A percentile compares a stretch with the other conserved stretches of the same genome.
Evolutionary conservation across 1,140 invertebrate species (phyloP).

Genomic region (Steinernema khuongi): DNA sequence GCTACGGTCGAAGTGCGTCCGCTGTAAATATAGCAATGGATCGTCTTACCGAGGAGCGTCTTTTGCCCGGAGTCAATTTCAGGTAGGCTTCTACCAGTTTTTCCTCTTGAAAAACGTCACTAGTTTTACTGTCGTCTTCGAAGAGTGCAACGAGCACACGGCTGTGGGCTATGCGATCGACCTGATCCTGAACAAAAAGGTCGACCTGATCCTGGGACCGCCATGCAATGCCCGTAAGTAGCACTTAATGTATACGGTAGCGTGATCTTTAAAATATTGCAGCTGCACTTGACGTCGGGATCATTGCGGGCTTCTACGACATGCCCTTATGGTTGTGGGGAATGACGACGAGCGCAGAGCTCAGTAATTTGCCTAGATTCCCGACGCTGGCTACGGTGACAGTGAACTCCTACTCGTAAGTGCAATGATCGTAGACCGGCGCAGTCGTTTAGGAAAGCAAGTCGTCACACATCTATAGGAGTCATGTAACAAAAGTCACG

Average conservation of each 20-base stretch:
- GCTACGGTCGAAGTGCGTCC: constrained; percentile 2
- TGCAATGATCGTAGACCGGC: not conserved
- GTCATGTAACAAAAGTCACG: no score
- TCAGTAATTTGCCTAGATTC: not conserved
- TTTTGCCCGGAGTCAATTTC: constrained; percentile 17
- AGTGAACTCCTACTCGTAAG: not conserved
- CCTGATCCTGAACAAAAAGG: constrained; percentile 32
- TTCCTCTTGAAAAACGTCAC: not conserved
- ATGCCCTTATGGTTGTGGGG: constrained; percentile 5
- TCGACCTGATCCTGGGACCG: constrained; percentile 34
- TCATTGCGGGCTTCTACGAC: not conserved
- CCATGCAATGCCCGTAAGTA: constrained; percentile 28
- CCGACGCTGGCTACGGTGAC: not conserved
- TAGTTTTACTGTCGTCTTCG: constrained; percentile 37
- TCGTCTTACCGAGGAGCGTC: not conserved
- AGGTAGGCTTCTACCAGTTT: constrained; percentile 20
- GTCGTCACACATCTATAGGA: no score
- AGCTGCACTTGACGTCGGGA: not conserved
- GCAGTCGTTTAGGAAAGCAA: constrained; percentile 25
- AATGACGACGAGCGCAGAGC: not conserved
- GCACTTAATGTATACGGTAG: not conserved
- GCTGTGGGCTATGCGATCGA: constrained; percentile 33
- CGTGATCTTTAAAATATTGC: constrained; percentile 23
- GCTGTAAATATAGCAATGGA: constrained; percentile 19
- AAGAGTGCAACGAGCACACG: constrained; percentile 30